phyloP scores from a whole-genome alignment of 2,113 vertebrate species.

The Microcebus jonahi region DNA sequence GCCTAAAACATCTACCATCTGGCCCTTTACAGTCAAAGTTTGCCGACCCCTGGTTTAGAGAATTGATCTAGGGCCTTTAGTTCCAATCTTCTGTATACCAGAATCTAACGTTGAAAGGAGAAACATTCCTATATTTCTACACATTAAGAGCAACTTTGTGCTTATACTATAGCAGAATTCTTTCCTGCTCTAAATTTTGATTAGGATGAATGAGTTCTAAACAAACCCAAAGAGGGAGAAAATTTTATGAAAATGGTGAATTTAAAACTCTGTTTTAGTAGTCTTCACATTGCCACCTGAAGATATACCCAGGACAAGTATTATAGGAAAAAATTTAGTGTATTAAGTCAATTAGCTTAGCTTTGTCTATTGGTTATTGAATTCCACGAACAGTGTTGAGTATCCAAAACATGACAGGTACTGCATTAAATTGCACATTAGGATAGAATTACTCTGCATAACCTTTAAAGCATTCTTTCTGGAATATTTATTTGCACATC shows the following conservation, averaged over 20 bases:
- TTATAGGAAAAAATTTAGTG: background rate
- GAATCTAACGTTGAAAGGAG: constrained; percentile 54
- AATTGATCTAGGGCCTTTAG: constrained; percentile 5
- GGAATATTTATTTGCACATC: background rate
- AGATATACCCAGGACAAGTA: background rate
- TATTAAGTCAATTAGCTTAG: background rate
- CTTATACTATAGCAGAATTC: background rate
- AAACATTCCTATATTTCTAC: background rate
- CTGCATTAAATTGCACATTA: background rate
- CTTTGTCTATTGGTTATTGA: background rate
- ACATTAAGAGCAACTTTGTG: background rate
- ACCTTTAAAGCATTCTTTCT: background rate
- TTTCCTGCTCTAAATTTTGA: constrained; percentile 22
- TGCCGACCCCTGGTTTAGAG: constrained; percentile 37
- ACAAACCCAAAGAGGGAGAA: background rate
- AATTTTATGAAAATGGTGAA: background rate
- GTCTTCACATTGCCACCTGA: background rate
- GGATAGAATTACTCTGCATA: background rate
- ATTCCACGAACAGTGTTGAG: background rate
- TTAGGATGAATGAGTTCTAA: constrained; percentile 26
- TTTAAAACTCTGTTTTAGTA: background rate
- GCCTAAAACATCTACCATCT: constrained; percentile 45
- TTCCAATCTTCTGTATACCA: constrained; percentile 12
- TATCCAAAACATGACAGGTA: background rate
- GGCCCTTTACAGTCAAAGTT: constrained; percentile 52